These are phyloP conservation scores for Callopanchax toddi DNA, from an alignment of 2,113 vertebrate genomes.

Conservation along the genomic window DNA sequence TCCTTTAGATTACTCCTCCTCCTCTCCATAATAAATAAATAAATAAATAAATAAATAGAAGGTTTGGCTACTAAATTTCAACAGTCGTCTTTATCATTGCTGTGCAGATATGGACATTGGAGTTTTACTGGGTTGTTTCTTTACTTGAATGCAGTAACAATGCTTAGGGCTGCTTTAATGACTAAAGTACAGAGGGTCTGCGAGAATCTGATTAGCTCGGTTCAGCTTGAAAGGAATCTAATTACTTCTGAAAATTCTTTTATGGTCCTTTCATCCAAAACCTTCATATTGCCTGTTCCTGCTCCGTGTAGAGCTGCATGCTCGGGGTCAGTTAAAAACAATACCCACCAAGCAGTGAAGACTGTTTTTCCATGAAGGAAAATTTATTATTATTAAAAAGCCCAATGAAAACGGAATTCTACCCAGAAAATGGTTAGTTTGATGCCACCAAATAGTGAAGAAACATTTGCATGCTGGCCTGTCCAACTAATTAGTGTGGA, in stretches of 20 bases:
- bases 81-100: constrained; percentile 6
- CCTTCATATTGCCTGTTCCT: background rate
- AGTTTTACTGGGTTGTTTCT: constrained; percentile 10
- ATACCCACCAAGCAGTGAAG: constrained; percentile 30
- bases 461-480: constrained; percentile 73
- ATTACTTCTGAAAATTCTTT: constrained; percentile 31
- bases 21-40: too few species aligned
- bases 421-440: constrained; percentile 55
- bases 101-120: constrained; percentile 1
- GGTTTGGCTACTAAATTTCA: background rate
- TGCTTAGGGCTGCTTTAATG: constrained; percentile 3
- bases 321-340: constrained; percentile 27
- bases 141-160: constrained; percentile 2
- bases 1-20: constrained; percentile 1
- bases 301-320: constrained; percentile 9
- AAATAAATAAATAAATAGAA: background rate
- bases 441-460: constrained; percentile 72
- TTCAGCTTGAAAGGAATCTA: constrained; percentile 31
- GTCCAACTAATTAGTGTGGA: constrained; percentile 76
- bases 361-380: constrained; percentile 36
- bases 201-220: constrained; percentile 21
- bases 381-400: constrained; percentile 24
- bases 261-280: constrained; percentile 23
- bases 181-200: background rate
- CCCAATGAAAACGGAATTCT: constrained; percentile 55